Evolutionary conservation across 2,888 invertebrate species (phyloP).

Genomic region (Salticus scenicus): DNA sequence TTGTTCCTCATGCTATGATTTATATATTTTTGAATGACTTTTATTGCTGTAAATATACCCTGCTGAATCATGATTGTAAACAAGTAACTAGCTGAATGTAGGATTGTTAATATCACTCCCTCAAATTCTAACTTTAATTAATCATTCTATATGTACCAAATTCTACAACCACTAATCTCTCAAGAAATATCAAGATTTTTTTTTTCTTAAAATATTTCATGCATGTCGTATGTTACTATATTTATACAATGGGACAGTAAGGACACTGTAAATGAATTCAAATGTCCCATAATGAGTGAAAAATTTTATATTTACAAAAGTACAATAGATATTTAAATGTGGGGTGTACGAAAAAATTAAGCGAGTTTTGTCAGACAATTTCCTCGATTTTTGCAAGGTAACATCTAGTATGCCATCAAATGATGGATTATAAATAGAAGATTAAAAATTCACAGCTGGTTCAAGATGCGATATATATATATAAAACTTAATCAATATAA

Average conservation of each 20-base stretch:
- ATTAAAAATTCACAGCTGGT: too few relatives aligned
- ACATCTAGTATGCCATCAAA: too few relatives aligned
- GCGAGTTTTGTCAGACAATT: too few relatives aligned
- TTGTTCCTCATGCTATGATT: neutral
- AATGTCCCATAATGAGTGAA: constrained; percentile 8
- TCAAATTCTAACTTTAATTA: neutral
- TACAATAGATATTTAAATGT: constrained; percentile 1
- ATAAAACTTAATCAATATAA: too few relatives aligned
- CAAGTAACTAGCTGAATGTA: neutral
- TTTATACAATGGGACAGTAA: constrained; percentile 15
- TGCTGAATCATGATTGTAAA: constrained; percentile 17
- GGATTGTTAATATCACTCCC: neutral
- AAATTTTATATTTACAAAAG: constrained; percentile 5
- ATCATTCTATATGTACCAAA: neutral
- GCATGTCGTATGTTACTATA: neutral
- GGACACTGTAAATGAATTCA: constrained; percentile 13
- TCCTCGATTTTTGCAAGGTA: neutral
- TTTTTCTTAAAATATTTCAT: constrained; percentile 10
- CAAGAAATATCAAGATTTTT: constrained; percentile 9
- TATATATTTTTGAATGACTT: neutral
- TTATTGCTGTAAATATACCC: constrained; percentile 20
- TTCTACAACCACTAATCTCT: neutral
- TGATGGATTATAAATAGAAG: too few relatives aligned
- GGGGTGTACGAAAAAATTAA: too few relatives aligned
- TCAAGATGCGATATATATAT: too few relatives aligned